Base-by-base conservation (phyloP, 2,113 vertebrate species). In the Burhinus bistriatus region DNA sequence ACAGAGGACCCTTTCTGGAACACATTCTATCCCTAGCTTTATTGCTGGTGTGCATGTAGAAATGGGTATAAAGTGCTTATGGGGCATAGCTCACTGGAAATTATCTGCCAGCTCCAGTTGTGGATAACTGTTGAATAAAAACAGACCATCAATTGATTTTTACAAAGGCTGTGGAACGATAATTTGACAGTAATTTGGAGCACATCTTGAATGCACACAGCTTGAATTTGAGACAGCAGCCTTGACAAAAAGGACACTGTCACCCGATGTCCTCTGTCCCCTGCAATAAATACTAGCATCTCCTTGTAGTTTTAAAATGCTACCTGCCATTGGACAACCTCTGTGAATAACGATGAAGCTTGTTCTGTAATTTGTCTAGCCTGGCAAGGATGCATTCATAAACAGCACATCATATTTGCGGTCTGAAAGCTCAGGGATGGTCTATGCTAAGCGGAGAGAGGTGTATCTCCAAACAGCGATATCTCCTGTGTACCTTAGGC, bases 171-270 rank as follows among this genome's bases (percentile, higher is more conserved):
- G 52, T 21, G 40, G 91, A 84, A 95, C 84, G 84, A 94, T 90
- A 94, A 91, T 93, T 94, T 96, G 93, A 87, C 77, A 91, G 87
- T 91, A 89, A 95, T 91, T 95, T 95, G 81, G 84, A 89, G 77
- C 77, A 89, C 70, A 75, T 82, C 51, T 78, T 71, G 40, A 89
- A 93, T 61, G 71, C 76, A 78, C 44, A 69, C 15, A 80, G 90
- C 40, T 30, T 85, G 82, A 85, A 90, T 91, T 45, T 4, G 16
- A 94, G 84, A 95, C 78, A 91, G 87, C 58, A 90, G 51, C 70
- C 52, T 15, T 69, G 81, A 90, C 57, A 80, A 87, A 93, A 90
- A 96, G 87, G 82, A 85, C 71, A 61, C 23, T 87, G 82, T 93
- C 84, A 93, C 65, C 68, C 51, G 83, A 9, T 19, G 59, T 57